These are phyloP conservation scores for Caradrina clavipalpis DNA, from an alignment of 2,888 invertebrate species.

Conservation along the genomic window DNA sequence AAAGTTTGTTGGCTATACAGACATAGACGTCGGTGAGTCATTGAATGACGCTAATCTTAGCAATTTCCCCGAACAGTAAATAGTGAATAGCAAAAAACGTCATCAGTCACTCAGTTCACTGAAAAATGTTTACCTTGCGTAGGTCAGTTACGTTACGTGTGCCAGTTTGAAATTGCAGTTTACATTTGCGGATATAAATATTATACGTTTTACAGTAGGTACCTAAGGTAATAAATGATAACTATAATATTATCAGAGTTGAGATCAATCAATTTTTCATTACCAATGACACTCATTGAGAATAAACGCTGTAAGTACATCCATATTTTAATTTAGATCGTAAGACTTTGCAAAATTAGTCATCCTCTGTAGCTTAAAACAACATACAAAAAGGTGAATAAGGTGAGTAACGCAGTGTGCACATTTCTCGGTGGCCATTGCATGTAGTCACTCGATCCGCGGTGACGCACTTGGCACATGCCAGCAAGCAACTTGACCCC, in stretches of 20 bases:
- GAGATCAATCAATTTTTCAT: neutral
- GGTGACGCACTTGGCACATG: conserved; percentile 86
- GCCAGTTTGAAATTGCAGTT: conserved; percentile 34
- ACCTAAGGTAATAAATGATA: neutral
- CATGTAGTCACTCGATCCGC: conserved; percentile 75
- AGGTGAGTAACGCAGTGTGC: conserved; percentile 41
- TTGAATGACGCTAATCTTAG: conserved; percentile 58
- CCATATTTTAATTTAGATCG: conserved; percentile 2
- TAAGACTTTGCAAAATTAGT: conserved; percentile 9
- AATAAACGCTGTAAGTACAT: conserved; percentile 10
- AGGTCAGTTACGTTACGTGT: conserved; percentile 65
- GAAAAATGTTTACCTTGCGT: conserved; percentile 63
- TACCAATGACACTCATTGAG: neutral
- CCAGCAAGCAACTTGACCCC: conserved; percentile 76
- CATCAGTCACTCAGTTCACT: conserved; percentile 50
- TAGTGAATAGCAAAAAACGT: conserved; percentile 54
- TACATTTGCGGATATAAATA: conserved; percentile 30
- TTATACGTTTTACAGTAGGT: neutral
- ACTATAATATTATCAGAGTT: conserved; percentile 16
- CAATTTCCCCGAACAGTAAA: conserved; percentile 62
- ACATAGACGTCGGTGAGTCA: conserved; percentile 59
- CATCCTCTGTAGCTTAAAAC: conserved; percentile 18
- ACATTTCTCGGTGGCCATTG: conserved; percentile 34
- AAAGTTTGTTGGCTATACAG: conserved; percentile 54
- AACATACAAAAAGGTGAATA: conserved; percentile 29